Percentiles rank a stretch among this genome's conserved stretches.
phyloP scores from a whole-genome alignment of 2,888 invertebrate genomes.

The Perithous albicinctus region DNA sequence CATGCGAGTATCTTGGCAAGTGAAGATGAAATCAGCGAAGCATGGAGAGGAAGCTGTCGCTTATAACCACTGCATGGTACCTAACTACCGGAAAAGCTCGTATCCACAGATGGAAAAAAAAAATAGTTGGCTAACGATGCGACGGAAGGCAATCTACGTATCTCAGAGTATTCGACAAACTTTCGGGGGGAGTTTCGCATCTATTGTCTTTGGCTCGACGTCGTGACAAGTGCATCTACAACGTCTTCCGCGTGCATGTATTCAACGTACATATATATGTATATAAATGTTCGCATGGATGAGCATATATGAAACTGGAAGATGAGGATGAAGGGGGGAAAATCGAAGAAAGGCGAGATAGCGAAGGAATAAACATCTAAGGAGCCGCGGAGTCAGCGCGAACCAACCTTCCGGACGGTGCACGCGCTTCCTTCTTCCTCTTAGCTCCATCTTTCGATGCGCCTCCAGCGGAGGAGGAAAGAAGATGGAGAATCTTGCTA shows the following conservation, averaged over 20 bases:
- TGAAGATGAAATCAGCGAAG: slow-evolving; percentile 7
- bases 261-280: background rate
- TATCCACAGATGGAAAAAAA: slow-evolving; percentile 9
- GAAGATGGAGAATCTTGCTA: slow-evolving; percentile 26
- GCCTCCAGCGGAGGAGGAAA: background rate
- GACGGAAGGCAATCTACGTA: slow-evolving; percentile 18
- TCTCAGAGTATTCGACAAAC: slow-evolving; percentile 1
- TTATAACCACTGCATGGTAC: slow-evolving; percentile 2
- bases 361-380: slow-evolving; percentile 37
- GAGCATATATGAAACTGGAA: slow-evolving; percentile 10
- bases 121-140: slow-evolving; percentile 30
- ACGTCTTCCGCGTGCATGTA: background rate
- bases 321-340: background rate
- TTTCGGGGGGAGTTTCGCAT: slow-evolving; percentile 12
- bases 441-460: slow-evolving; percentile 30
- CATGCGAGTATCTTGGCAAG: slow-evolving; percentile 17
- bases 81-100: slow-evolving; percentile 8
- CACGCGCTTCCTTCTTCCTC: slow-evolving; percentile 22
- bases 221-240: background rate
- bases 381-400: slow-evolving; percentile 69
- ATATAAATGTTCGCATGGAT: background rate
- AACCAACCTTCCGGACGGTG: slow-evolving; percentile 64
- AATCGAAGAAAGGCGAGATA: background rate
- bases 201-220: slow-evolving; percentile 31
- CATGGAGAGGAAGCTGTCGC: slow-evolving; percentile 19